Percentiles rank a stretch among this genome's conserved stretches.
Conservation (phyloP, 1,140 invertebrate species). For the Drosophila simulans region DNA sequence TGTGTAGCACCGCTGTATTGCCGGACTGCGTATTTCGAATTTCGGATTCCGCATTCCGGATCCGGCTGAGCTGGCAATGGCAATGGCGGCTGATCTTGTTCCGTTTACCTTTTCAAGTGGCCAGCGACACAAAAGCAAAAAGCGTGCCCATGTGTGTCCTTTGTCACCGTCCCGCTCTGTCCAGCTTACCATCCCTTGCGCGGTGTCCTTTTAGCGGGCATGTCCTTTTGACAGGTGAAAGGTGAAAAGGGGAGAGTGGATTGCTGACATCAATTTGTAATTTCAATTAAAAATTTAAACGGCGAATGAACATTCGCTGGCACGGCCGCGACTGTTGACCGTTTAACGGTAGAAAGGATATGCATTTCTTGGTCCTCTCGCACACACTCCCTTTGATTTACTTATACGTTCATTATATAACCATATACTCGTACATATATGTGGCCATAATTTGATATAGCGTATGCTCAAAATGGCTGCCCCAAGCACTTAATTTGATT, state of each 20-base stretch:
- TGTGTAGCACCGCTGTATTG: neutral
- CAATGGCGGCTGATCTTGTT: constrained; percentile 64
- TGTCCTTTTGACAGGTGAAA: constrained; percentile 27
- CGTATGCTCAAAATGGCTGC: constrained; percentile 64
- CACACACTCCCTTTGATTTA: neutral
- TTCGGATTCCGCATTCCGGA: constrained; percentile 19
- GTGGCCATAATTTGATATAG: constrained; percentile 63
- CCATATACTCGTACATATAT: neutral
- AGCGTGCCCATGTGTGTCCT: constrained; percentile 14
- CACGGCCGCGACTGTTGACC: constrained; percentile 25
- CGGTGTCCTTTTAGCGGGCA: constrained; percentile 5
- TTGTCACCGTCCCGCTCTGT: neutral
- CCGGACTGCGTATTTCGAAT: constrained; percentile 11
- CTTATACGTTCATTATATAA: constrained; percentile 1
- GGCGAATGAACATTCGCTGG: constrained; percentile 39
- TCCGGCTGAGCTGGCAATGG: constrained; percentile 30
- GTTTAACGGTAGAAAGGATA: constrained; percentile 52
- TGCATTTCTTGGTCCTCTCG: constrained; percentile 14
- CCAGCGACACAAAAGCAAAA: constrained; percentile 7
- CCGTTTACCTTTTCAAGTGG: constrained; percentile 45
- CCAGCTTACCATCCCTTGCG: neutral
- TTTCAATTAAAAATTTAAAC: constrained; percentile 80
- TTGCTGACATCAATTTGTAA: constrained; percentile 70
- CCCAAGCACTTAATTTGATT: constrained; percentile 71
- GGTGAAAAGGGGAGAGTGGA: neutral